A percentile compares a stretch with the other conserved stretches of the same genome.
Conservation (phyloP, 2,113 vertebrate genomes). For the Phylloscopus trochilus region DNA sequence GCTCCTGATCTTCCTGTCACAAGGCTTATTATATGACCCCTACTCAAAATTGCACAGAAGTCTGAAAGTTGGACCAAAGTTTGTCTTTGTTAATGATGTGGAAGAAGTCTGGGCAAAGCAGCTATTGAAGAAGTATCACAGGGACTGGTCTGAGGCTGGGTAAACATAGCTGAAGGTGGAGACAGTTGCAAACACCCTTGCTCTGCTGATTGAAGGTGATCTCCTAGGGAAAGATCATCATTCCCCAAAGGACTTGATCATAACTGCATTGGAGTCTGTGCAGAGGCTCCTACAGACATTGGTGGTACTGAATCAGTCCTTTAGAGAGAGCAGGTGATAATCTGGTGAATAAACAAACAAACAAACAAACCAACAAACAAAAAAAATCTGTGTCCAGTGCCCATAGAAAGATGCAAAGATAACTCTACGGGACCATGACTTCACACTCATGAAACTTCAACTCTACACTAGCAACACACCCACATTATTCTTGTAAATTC, state of each 20-base stretch:
- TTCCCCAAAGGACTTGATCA: background rate
- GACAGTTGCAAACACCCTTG: background rate
- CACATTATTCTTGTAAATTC: slow-evolving; percentile 42
- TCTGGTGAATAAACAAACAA: background rate
- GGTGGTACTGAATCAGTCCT: background rate
- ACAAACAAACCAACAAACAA: too few relatives aligned
- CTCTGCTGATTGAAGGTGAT: background rate
- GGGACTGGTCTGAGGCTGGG: background rate
- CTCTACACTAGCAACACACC: background rate
- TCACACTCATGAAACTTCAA: background rate
- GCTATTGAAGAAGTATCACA: background rate
- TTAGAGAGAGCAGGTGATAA: background rate
- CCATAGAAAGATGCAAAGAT: background rate
- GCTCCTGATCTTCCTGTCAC: background rate
- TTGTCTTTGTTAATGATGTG: background rate
- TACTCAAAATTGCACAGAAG: background rate
- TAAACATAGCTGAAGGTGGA: background rate
- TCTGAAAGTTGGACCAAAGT: background rate
- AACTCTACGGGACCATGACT: background rate
- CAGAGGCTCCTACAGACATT: background rate
- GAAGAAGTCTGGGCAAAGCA: background rate
- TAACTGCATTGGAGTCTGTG: background rate
- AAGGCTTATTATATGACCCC: background rate
- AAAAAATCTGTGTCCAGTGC: background rate
- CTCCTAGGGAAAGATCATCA: background rate